These are phyloP conservation scores for Dinocampus coccinellae DNA, from an alignment of 2,888 invertebrate genomes.

Conservation along the genomic window DNA sequence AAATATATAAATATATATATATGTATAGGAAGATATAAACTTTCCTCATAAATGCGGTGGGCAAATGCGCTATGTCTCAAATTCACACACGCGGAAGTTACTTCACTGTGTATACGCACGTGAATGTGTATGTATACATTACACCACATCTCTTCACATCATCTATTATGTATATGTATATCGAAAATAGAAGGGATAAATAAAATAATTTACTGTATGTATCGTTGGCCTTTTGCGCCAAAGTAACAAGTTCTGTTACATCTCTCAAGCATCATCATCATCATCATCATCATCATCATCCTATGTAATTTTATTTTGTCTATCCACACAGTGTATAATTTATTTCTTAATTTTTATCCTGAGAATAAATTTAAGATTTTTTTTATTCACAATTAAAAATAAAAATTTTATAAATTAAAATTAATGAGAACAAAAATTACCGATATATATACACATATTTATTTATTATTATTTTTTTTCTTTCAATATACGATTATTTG, in stretches of 20 bases:
- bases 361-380: too few relatives aligned
- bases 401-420: too few relatives aligned
- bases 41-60: constrained; percentile 6
- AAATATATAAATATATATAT: not conserved
- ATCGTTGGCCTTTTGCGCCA: constrained; percentile 8
- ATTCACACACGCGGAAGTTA: constrained; percentile 15
- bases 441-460: too few relatives aligned
- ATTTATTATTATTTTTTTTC: too few relatives aligned
- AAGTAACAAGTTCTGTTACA: not conserved
- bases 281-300: too few relatives aligned
- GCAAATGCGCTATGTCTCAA: constrained; percentile 12
- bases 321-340: too few relatives aligned
- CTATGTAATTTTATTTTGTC: not conserved
- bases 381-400: too few relatives aligned
- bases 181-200: constrained; percentile 24
- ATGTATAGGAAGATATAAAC: not conserved
- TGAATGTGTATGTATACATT: not conserved
- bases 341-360: too few relatives aligned
- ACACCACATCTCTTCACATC: constrained; percentile 20
- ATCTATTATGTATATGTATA: constrained; percentile 35
- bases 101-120: not conserved
- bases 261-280: too few relatives aligned
- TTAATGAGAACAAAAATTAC: too few relatives aligned
- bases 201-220: constrained; percentile 15
- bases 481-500: too few relatives aligned